Percentiles rank a stretch among this genome's conserved stretches.
Conservation (phyloP, 2,888 invertebrate species). For the Orthosia incerta region DNA sequence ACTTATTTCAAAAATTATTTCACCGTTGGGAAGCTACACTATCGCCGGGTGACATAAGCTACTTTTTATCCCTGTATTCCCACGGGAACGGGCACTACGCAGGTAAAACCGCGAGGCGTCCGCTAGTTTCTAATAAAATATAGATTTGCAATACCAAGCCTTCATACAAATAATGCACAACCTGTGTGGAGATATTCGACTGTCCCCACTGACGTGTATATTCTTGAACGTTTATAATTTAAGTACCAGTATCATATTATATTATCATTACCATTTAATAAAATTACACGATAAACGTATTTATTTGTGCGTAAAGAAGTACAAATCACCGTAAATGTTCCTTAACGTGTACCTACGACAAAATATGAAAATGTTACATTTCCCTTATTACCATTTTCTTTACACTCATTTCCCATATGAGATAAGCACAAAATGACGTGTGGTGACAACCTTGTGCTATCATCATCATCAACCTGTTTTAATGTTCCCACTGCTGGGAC, state of each 20-base stretch:
- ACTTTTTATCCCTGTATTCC: too few species aligned
- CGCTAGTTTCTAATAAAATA: too few species aligned
- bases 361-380: neutral
- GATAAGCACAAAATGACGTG: neutral
- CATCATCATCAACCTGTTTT: too few species aligned
- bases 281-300: neutral
- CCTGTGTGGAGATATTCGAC: neutral
- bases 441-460: neutral
- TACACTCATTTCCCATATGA: conserved; percentile 13
- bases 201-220: too few species aligned
- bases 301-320: neutral
- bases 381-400: conserved; percentile 9
- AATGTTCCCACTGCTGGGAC: too few species aligned
- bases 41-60: too few species aligned
- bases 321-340: conserved; percentile 8
- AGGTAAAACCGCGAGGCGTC: too few species aligned
- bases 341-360: neutral
- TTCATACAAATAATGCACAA: neutral
- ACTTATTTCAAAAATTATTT: too few species aligned
- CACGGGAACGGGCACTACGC: too few species aligned
- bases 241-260: neutral
- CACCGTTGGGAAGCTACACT: too few species aligned
- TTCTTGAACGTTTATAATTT: too few species aligned
- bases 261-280: neutral
- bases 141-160: too few species aligned